Percentiles rank a stretch among this genome's conserved stretches.
phyloP scores from a whole-genome alignment of 2,797 vertebrate genomes.

The Pempheris klunzingeri region DNA sequence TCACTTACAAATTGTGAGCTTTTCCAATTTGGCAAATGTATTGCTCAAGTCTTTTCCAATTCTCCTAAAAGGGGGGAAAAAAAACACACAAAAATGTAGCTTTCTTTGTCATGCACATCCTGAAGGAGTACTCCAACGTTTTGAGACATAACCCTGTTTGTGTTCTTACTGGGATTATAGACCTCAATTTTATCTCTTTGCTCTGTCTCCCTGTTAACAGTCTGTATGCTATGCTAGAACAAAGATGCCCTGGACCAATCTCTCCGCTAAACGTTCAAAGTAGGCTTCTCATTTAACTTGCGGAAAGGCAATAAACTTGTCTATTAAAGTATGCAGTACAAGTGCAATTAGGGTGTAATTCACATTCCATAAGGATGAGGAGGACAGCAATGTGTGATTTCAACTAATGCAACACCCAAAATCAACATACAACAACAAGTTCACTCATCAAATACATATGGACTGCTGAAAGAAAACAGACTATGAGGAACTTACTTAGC shows the following conservation, averaged over 20 bases:
- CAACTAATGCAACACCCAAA: constrained; percentile 18
- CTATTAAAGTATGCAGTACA: neutral
- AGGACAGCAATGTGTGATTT: neutral
- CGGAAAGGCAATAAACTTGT: neutral
- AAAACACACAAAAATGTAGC: constrained; percentile 12
- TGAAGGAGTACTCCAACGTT: neutral
- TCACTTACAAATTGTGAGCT: constrained; percentile 94
- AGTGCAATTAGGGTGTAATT: neutral
- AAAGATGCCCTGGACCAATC: neutral
- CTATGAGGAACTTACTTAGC: constrained; percentile 90
- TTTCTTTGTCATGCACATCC: neutral
- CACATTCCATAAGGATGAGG: neutral
- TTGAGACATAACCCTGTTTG: neutral
- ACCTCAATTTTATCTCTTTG: neutral
- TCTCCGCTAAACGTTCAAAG: neutral
- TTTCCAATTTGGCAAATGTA: constrained; percentile 96
- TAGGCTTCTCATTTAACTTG: neutral
- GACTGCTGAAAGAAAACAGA: constrained; percentile 10
- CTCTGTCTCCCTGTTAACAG: neutral
- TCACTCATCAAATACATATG: constrained; percentile 8
- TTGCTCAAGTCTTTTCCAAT: constrained; percentile 97
- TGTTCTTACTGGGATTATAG: neutral
- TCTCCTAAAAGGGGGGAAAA: constrained; percentile 87
- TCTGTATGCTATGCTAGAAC: neutral
- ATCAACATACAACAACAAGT: neutral